Conservation (phyloP, 2,797 vertebrate genomes). For the Anabas testudineus region DNA sequence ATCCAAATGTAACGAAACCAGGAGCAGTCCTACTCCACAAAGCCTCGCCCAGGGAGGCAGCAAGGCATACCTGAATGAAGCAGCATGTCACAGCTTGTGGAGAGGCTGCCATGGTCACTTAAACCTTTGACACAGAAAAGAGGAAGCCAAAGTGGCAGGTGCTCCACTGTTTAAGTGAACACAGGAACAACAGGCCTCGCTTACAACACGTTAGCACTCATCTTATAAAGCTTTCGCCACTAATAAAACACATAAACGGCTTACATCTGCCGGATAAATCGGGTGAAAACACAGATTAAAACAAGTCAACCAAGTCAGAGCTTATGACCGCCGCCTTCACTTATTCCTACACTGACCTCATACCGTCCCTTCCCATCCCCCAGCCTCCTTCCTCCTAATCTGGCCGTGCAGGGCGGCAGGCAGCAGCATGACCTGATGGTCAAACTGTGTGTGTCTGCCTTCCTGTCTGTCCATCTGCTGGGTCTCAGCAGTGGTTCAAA, state of each 20-base stretch:
- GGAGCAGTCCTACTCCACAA: background rate
- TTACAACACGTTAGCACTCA: constrained; percentile 52
- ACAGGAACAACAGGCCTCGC: constrained; percentile 28
- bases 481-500: constrained; percentile 44
- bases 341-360: constrained; percentile 73
- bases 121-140: constrained; percentile 36
- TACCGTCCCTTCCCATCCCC: constrained; percentile 62
- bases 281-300: constrained; percentile 68
- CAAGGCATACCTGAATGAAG: constrained; percentile 25
- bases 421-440: constrained; percentile 64
- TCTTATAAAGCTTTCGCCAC: constrained; percentile 57
- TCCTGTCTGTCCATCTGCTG: constrained; percentile 73
- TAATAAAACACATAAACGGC: constrained; percentile 64
- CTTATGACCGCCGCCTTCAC: constrained; percentile 64
- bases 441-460: constrained; percentile 70
- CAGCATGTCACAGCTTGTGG: constrained; percentile 34
- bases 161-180: constrained; percentile 56
- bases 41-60: constrained; percentile 8
- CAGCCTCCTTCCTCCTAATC: constrained; percentile 71
- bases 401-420: constrained; percentile 65
- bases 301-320: constrained; percentile 62
- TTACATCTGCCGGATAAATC: constrained; percentile 58
- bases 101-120: constrained; percentile 37
- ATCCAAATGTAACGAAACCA: background rate
- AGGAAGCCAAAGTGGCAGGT: constrained; percentile 49